These are phyloP conservation scores for Geotrypetes seraphini DNA, from an alignment of 2,797 vertebrate genomes.

Conservation along the genomic window DNA sequence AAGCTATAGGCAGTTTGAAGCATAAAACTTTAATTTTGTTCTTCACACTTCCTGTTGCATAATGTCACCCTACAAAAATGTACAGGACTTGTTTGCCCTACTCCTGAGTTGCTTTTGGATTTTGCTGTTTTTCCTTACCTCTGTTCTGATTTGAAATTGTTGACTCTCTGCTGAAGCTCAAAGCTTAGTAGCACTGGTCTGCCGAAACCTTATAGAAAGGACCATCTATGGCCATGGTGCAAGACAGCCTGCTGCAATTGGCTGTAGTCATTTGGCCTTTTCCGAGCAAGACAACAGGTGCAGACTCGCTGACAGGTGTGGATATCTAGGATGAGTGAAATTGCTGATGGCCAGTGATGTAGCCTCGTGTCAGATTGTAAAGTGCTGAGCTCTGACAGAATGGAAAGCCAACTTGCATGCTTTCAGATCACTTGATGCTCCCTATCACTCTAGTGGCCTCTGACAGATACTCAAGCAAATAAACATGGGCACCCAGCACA, in stretches of 20 bases:
- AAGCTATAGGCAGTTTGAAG: no score
- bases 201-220: constrained; percentile 5
- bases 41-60: no score
- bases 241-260: constrained; percentile 36
- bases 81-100: no score
- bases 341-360: constrained; percentile 38
- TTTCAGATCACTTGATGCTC: constrained; percentile 47
- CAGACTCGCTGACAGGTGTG: constrained; percentile 53
- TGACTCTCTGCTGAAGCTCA: constrained; percentile 10
- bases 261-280: constrained; percentile 21
- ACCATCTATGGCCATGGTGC: constrained; percentile 57
- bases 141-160: constrained; percentile 6
- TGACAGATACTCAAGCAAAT: constrained; percentile 10
- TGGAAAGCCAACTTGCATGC: constrained; percentile 46
- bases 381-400: constrained; percentile 50
- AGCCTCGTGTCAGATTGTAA: constrained; percentile 50
- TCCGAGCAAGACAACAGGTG: constrained; percentile 58
- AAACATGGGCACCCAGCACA: constrained; percentile 9
- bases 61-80: no score
- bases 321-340: constrained; percentile 62
- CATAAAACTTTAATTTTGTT: no score
- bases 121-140: constrained; percentile 2
- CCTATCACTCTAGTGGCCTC: constrained; percentile 8
- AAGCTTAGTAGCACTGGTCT: constrained; percentile 11
- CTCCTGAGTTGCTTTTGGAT: no score